phyloP scores from a whole-genome alignment of 2,888 invertebrate species.

The Drosophila yooni region DNA sequence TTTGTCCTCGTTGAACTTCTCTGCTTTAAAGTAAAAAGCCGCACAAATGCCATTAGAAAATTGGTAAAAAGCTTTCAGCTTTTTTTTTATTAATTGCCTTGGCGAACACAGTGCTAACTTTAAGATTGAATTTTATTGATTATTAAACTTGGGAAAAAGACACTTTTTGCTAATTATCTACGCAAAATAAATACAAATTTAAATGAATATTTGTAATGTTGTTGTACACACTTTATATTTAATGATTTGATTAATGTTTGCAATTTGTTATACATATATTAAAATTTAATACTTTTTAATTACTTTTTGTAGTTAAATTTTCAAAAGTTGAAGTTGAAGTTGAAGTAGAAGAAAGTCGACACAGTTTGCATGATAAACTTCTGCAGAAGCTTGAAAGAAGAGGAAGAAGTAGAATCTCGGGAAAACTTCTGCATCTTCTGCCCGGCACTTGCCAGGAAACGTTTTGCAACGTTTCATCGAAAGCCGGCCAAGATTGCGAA shows the following conservation, averaged over 20 bases:
- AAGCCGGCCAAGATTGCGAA: no score
- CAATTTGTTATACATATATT: no score
- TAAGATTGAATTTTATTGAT: not conserved
- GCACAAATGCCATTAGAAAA: constrained; percentile 54
- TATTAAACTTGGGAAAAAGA: not conserved
- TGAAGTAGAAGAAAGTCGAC: no score
- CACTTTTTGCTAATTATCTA: not conserved
- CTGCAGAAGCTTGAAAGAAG: no score
- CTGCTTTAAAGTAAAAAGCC: constrained; percentile 33
- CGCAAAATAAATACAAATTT: not conserved
- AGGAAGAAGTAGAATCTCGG: no score
- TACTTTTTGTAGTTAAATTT: not conserved
- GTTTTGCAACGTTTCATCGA: no score
- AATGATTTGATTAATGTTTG: not conserved
- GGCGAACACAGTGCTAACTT: not conserved
- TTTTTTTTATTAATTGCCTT: constrained; percentile 44
- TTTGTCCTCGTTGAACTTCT: constrained; percentile 30
- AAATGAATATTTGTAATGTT: no score
- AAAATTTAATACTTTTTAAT: not conserved
- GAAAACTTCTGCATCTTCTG: no score
- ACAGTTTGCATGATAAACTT: no score
- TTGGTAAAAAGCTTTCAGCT: constrained; percentile 30
- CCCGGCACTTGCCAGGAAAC: no score
- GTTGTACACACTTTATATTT: no score
- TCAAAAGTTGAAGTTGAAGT: no score